Evolutionary conservation across 2,888 invertebrate species (phyloP).

Genomic region (Cephus rjabovi): DNA sequence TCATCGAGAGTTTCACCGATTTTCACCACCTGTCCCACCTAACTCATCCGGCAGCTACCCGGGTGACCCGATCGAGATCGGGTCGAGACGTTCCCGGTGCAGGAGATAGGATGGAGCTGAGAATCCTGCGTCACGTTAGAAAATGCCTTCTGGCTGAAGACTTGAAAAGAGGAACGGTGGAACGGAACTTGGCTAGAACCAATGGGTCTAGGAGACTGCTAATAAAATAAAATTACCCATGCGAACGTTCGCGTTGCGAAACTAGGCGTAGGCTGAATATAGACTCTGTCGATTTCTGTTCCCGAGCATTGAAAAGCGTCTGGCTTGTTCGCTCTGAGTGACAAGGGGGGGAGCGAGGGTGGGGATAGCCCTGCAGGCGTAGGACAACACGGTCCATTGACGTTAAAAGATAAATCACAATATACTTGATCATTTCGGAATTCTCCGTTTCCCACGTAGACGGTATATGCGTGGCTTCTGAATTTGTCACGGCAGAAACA

Average conservation of each 20-base stretch:
- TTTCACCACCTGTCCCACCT: too few species aligned
- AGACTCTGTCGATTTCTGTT: slow-evolving; percentile 38
- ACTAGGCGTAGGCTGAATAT: slow-evolving; percentile 25
- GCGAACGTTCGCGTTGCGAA: slow-evolving; percentile 42
- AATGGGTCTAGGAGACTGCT: slow-evolving; percentile 14
- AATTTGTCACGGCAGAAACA: slow-evolving; percentile 6
- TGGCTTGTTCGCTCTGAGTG: not conserved
- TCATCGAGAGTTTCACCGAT: too few species aligned
- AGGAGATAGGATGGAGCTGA: slow-evolving; percentile 13
- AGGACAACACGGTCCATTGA: too few species aligned
- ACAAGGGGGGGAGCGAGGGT: not conserved
- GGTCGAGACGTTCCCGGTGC: too few species aligned
- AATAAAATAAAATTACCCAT: slow-evolving; percentile 49
- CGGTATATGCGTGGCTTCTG: not conserved
- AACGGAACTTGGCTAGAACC: too few species aligned
- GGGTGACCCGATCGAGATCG: too few species aligned
- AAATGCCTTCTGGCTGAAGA: slow-evolving; percentile 24
- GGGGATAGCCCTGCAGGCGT: not conserved
- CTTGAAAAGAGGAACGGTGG: slow-evolving; percentile 28
- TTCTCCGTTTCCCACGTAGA: not conserved
- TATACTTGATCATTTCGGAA: too few species aligned
- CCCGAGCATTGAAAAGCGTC: not conserved
- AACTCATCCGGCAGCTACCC: too few species aligned
- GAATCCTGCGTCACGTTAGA: not conserved
- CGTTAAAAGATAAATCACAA: too few species aligned